Percentiles rank a stretch among this genome's conserved stretches.
phyloP scores from a whole-genome alignment of 1,140 invertebrate genomes.

The Orius insidiosus region DNA sequence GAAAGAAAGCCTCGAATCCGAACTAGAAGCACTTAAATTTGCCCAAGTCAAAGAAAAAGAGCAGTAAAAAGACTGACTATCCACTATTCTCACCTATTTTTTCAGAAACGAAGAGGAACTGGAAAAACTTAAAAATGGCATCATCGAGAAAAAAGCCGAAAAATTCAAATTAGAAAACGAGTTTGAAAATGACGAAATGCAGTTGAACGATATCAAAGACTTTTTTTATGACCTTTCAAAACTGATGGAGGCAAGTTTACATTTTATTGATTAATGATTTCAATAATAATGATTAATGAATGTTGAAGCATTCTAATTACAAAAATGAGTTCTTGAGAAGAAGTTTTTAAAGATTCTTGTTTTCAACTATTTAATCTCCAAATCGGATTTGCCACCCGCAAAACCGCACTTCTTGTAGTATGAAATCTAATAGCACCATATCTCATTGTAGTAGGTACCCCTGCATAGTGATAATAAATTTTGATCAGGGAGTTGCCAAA shows the following conservation, averaged over 20 bases:
- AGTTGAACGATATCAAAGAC: constrained; percentile 11
- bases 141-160: constrained; percentile 29
- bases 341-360: no score
- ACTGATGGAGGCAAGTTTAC: constrained; percentile 1
- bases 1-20: constrained; percentile 42
- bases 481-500: no score
- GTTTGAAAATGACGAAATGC: constrained; percentile 15
- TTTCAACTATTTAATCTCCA: no score
- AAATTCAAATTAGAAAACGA: constrained; percentile 25
- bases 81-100: constrained; percentile 16
- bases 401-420: no score
- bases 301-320: no score
- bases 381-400: no score
- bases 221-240: constrained; percentile 1
- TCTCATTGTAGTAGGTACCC: no score
- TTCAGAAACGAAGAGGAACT: constrained; percentile 47
- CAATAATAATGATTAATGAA: background rate
- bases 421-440: no score
- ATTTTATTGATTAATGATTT: background rate
- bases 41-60: constrained; percentile 59
- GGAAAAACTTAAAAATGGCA: constrained; percentile 37
- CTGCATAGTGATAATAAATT: no score
- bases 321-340: no score
- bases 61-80: constrained; percentile 34
- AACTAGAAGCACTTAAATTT: constrained; percentile 59